Conservation (phyloP, 23 tunicate genomes). For the Ciona savignyi region DNA sequence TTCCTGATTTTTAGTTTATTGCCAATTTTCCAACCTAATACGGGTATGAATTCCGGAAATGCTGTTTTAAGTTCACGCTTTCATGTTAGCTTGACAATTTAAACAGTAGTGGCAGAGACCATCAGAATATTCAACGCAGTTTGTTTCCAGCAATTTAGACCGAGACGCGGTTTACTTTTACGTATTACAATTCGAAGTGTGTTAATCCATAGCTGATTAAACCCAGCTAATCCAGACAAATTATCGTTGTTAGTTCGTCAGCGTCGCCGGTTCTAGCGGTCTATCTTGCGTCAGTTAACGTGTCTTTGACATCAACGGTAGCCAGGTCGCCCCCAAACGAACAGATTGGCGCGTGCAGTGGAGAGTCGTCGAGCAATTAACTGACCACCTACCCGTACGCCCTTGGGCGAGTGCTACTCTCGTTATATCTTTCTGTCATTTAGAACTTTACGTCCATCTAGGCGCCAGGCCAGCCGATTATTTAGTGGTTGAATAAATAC, state of each 20-base stretch:
- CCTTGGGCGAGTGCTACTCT: background rate
- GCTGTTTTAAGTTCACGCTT: too few species aligned
- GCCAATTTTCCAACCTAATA: too few species aligned
- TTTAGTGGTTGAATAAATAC: background rate
- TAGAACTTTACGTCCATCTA: background rate
- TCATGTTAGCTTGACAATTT: too few species aligned
- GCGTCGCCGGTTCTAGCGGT: background rate
- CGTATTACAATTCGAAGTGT: background rate
- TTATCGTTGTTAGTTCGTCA: background rate
- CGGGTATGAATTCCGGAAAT: too few species aligned
- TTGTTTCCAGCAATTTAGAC: too few species aligned
- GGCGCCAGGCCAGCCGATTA: constrained; percentile 3
- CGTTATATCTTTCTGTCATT: background rate
- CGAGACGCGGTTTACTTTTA: background rate
- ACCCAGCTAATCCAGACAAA: background rate
- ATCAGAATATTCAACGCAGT: too few species aligned
- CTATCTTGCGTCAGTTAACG: background rate
- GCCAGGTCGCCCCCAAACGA: background rate
- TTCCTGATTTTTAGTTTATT: too few species aligned
- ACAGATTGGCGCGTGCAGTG: background rate
- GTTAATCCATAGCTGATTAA: background rate
- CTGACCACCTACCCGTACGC: constrained; percentile 1
- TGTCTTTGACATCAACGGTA: background rate
- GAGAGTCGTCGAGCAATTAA: background rate
- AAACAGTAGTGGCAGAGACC: too few species aligned